These are phyloP conservation scores for Alligator mississippiensis DNA, from an alignment of 2,113 vertebrate genomes.

Conservation along the genomic window DNA sequence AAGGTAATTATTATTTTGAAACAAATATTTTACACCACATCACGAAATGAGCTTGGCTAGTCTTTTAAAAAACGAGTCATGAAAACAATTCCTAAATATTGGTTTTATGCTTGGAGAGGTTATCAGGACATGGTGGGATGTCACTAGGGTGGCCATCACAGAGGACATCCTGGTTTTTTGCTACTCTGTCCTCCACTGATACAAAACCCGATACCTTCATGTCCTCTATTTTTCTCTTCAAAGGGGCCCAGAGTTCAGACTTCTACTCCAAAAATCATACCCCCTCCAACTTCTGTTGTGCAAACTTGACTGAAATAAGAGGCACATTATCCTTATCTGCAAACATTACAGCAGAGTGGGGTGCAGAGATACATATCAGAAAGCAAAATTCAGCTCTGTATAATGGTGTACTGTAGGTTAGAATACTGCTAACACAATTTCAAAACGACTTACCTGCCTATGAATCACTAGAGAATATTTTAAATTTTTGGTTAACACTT, in stretches of 20 bases:
- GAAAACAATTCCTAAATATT: too few relatives aligned
- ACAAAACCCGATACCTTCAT: too few relatives aligned
- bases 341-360: background rate
- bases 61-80: too few relatives aligned
- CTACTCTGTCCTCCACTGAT: too few relatives aligned
- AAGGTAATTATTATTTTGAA: background rate
- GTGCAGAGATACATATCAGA: background rate
- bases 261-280: background rate
- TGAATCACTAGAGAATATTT: background rate
- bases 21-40: too few relatives aligned
- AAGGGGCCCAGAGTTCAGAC: background rate
- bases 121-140: too few relatives aligned
- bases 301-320: background rate
- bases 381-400: accelerated
- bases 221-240: too few relatives aligned
- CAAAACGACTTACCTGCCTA: background rate
- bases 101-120: too few relatives aligned
- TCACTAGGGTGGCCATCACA: too few relatives aligned
- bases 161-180: too few relatives aligned
- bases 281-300: accelerated
- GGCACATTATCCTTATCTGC: background rate
- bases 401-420: background rate
- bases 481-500: background rate
- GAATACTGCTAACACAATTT: background rate
- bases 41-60: too few relatives aligned